Evolutionary conservation across 2,888 invertebrate species (phyloP).

Genomic region (Leptura quadrifasciata): DNA sequence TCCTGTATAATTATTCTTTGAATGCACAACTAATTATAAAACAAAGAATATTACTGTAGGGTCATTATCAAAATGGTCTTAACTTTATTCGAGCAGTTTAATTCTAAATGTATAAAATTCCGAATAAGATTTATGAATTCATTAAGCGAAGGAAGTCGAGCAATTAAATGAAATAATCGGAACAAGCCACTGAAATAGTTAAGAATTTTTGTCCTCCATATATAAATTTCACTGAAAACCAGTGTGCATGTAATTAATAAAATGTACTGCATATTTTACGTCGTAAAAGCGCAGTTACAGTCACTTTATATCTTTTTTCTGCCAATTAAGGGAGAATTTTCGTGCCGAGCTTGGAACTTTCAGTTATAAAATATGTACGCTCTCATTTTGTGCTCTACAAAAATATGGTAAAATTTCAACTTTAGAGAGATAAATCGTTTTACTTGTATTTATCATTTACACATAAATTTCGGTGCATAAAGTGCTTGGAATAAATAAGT

Average conservation of each 20-base stretch:
- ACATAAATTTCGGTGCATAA: neutral
- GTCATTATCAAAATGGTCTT: no score
- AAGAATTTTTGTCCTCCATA: constrained; percentile 38
- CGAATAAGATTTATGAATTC: constrained; percentile 41
- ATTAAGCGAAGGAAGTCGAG: constrained; percentile 40
- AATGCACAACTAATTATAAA: no score
- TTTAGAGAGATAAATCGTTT: neutral
- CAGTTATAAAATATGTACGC: constrained; percentile 29
- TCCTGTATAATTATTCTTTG: no score
- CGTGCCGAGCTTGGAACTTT: constrained; percentile 34
- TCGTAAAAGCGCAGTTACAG: constrained; percentile 36
- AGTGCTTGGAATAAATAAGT: neutral
- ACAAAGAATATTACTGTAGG: no score
- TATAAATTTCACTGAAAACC: constrained; percentile 41
- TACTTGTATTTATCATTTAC: constrained; percentile 2
- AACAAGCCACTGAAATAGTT: constrained; percentile 43
- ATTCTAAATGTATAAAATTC: neutral
- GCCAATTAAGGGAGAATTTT: constrained; percentile 44
- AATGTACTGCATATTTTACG: constrained; percentile 43
- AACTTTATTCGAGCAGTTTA: constrained; percentile 19
- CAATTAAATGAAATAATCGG: constrained; percentile 40
- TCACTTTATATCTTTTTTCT: constrained; percentile 37
- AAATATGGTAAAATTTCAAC: constrained; percentile 21
- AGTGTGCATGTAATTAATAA: constrained; percentile 43
- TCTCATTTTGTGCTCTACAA: constrained; percentile 16